Evolutionary conservation across 92 coral and sea anemone species (phyloP).

Genomic region (Zoanthus sociatus): DNA sequence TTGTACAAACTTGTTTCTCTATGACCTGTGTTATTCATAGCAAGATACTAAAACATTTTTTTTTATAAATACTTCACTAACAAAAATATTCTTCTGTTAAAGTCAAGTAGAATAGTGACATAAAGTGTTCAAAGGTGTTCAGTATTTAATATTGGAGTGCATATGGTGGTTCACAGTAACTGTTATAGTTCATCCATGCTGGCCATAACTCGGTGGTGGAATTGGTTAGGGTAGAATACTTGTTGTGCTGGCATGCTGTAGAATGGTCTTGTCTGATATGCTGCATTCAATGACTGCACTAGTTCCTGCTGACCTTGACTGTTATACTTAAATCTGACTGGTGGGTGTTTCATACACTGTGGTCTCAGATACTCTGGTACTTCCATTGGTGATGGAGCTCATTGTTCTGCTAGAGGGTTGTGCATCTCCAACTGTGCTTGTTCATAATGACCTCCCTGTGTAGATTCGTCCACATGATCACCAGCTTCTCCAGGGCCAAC

Average conservation of each 20-base stretch:
- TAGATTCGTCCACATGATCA: neutral
- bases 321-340: neutral
- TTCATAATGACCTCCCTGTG: neutral
- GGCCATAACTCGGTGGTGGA: neutral
- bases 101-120: neutral
- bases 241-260: neutral
- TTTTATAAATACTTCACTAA: too few relatives aligned
- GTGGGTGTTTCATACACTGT: neutral
- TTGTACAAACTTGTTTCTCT: too few relatives aligned
- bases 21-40: too few relatives aligned
- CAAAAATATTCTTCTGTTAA: neutral
- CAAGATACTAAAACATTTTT: too few relatives aligned
- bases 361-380: neutral
- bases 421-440: constrained; percentile 7
- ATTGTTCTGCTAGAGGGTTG: neutral
- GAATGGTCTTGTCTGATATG: constrained; percentile 5
- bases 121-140: neutral
- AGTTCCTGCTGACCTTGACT: neutral
- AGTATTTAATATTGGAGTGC: neutral
- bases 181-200: neutral
- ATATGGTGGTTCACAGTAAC: neutral
- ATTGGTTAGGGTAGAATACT: neutral
- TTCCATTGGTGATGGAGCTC: constrained; percentile 6
- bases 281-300: neutral
- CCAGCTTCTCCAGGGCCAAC: constrained; percentile 8